phyloP scores from a whole-genome alignment of 1,140 invertebrate genomes.

The Drosophila auraria region DNA sequence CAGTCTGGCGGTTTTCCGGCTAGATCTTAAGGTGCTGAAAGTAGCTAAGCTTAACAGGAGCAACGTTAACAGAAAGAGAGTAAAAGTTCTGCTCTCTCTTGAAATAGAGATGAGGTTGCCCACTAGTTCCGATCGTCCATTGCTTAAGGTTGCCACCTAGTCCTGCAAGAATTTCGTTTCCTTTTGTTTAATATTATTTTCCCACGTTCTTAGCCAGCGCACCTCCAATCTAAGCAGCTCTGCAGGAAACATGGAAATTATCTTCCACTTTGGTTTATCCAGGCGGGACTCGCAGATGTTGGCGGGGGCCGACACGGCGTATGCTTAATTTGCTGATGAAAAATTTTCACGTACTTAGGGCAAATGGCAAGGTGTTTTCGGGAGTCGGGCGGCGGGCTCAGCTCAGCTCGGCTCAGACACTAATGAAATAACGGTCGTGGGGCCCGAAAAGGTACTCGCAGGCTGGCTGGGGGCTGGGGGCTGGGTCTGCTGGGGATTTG shows the following conservation, averaged over 20 bases:
- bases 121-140: too few species aligned
- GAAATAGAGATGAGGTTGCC: too few species aligned
- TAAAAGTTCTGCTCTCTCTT: too few species aligned
- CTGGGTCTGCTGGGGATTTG: not conserved
- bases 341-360: constrained; percentile 76
- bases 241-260: constrained; percentile 56
- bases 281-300: not conserved
- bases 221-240: not conserved
- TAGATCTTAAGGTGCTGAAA: too few species aligned
- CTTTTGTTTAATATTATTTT: too few species aligned
- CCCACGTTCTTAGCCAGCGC: too few species aligned
- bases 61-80: not conserved
- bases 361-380: constrained; percentile 59
- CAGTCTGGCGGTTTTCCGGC: not conserved
- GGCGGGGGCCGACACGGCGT: constrained; percentile 10
- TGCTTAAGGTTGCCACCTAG: too few species aligned
- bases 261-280: constrained; percentile 54
- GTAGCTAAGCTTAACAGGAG: not conserved
- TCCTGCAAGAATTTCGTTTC: too few species aligned
- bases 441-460: constrained; percentile 11
- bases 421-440: constrained; percentile 72
- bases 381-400: not conserved
- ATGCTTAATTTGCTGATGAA: constrained; percentile 73
- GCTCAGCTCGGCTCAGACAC: constrained; percentile 57
- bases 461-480: not conserved